Percentiles rank a stretch among this genome's conserved stretches.
Conservation (phyloP, 2,797 vertebrate genomes). For the Paramormyrops hopkinsi region DNA sequence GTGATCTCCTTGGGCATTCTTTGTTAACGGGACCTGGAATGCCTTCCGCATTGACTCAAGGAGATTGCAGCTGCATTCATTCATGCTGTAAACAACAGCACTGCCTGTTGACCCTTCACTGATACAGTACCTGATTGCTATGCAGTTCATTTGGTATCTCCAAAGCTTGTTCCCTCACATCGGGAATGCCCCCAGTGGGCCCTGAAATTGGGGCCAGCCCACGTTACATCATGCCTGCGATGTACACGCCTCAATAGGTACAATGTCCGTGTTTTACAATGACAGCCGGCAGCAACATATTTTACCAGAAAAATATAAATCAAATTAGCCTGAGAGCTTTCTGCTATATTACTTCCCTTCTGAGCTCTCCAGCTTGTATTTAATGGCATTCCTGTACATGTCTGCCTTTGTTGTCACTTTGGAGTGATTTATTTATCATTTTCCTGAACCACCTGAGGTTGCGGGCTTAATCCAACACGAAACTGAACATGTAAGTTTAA, state of each 20-base stretch:
- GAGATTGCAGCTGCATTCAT: constrained; percentile 29
- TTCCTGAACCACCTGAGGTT: background rate
- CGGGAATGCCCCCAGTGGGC: background rate
- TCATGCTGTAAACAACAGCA: constrained; percentile 24
- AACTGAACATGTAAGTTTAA: background rate
- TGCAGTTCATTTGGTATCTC: constrained; percentile 21
- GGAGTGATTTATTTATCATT: background rate
- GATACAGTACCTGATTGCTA: constrained; percentile 39
- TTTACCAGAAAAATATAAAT: constrained; percentile 63
- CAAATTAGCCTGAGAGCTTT: constrained; percentile 57
- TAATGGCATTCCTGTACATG: background rate
- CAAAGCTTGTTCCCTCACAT: background rate
- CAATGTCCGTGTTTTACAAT: constrained; percentile 49
- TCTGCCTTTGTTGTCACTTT: background rate
- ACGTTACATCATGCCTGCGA: constrained; percentile 54
- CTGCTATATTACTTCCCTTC: constrained; percentile 45
- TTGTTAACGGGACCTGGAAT: background rate
- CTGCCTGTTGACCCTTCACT: constrained; percentile 33
- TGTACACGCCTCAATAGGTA: constrained; percentile 56
- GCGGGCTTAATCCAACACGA: background rate
- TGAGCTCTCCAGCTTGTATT: constrained; percentile 22
- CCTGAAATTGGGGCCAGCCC: constrained; percentile 14
- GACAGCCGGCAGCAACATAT: constrained; percentile 60
- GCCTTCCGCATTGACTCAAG: background rate
- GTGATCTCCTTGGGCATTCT: background rate